These are phyloP conservation scores for Diarsia rubi DNA, from an alignment of 2,888 invertebrate species.

Conservation along the genomic window DNA sequence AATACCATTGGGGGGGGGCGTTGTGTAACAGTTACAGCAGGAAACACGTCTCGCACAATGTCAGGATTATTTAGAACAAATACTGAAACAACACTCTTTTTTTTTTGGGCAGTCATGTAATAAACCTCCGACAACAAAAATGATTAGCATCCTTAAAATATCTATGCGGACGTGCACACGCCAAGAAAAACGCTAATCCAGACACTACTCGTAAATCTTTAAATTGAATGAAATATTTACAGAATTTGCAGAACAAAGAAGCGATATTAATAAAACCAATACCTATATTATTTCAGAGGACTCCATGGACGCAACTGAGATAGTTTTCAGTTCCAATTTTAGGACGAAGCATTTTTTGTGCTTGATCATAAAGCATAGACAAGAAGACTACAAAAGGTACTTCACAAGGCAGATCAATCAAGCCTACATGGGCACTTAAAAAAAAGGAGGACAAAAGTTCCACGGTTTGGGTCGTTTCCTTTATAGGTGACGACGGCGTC, in stretches of 20 bases:
- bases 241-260: neutral
- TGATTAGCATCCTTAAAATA: conserved; percentile 18
- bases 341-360: neutral
- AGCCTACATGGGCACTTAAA: no score
- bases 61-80: conserved; percentile 9
- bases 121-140: conserved; percentile 8
- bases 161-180: conserved; percentile 21
- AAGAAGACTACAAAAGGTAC: neutral
- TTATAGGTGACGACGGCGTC: neutral
- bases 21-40: neutral
- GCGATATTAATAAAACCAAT: neutral
- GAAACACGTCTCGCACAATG: neutral
- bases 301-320: neutral
- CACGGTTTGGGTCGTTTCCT: no score
- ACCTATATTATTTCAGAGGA: neutral
- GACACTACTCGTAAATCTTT: conserved; percentile 13
- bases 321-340: neutral
- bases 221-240: neutral
- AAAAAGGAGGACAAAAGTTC: no score
- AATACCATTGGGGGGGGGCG: conserved; percentile 6
- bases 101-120: no score
- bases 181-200: conserved; percentile 16
- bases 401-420: neutral
- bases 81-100: conserved; percentile 15
- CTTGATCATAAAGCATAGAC: neutral